phyloP scores from a whole-genome alignment of 1,140 invertebrate species.

The Tetragnatha versicolor region DNA sequence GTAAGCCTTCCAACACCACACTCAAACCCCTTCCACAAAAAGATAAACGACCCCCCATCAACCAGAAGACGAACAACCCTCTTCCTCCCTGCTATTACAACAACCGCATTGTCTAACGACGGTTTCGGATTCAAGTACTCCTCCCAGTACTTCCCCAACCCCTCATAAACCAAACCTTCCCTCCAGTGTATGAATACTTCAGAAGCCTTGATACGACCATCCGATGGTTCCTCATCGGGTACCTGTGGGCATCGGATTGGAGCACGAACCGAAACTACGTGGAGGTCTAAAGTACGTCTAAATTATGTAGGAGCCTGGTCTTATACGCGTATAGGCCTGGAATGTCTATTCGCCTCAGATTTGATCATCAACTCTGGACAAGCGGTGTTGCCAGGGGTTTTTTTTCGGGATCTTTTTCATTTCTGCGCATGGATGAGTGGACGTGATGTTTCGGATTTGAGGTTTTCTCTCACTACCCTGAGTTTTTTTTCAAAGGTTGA shows the following conservation, averaged over 20 bases:
- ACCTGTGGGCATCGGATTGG: constrained; percentile 41
- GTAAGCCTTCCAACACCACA: too few relatives aligned
- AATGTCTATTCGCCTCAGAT: constrained; percentile 22
- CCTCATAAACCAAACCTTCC: constrained; percentile 25
- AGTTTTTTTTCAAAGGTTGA: not conserved
- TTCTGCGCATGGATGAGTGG: constrained; percentile 6
- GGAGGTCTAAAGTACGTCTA: constrained; percentile 26
- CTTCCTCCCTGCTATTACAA: too few relatives aligned
- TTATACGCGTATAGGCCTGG: constrained; percentile 7
- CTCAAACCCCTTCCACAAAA: too few relatives aligned
- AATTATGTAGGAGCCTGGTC: constrained; percentile 39
- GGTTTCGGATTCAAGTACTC: not conserved
- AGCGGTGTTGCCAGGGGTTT: constrained; percentile 23
- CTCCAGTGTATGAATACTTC: constrained; percentile 34
- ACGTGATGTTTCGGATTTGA: constrained; percentile 11
- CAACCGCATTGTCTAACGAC: not conserved
- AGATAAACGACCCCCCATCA: too few relatives aligned
- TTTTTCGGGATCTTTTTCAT: not conserved
- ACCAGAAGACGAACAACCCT: too few relatives aligned
- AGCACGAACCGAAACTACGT: constrained; percentile 40
- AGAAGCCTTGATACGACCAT: constrained; percentile 14
- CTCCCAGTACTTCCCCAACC: not conserved
- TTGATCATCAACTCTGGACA: constrained; percentile 49
- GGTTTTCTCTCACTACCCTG: not conserved
- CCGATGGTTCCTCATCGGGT: constrained; percentile 3